These are phyloP conservation scores for Ormyrus thymus DNA, from an alignment of 2,888 invertebrate genomes.

Conservation along the genomic window DNA sequence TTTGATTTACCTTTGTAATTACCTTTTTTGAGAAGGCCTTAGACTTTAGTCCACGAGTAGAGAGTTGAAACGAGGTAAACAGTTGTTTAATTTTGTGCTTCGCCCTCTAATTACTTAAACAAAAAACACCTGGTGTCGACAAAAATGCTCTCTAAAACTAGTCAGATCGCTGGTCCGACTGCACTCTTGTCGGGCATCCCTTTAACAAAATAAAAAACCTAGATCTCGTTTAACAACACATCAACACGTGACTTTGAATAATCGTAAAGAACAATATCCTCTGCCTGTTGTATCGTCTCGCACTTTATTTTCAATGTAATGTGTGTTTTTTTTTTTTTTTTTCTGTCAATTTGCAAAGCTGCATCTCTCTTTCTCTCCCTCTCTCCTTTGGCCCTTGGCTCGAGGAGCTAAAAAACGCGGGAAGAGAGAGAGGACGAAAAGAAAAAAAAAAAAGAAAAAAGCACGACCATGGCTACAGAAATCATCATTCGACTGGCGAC, in stretches of 20 bases:
- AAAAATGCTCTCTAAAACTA: neutral
- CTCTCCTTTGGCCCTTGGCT: neutral
- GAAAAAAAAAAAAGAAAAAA: neutral
- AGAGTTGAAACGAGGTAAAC: conserved; percentile 33
- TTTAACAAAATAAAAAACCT: too few species aligned
- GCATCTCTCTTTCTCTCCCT: conserved; percentile 6
- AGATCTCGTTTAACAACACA: too few species aligned
- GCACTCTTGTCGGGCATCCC: too few species aligned
- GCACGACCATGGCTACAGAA: conserved; percentile 72
- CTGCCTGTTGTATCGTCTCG: conserved; percentile 51
- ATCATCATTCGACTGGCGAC: conserved; percentile 67
- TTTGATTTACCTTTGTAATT: conserved; percentile 4
- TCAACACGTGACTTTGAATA: too few species aligned
- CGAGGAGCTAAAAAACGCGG: conserved; percentile 14
- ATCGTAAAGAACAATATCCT: too few species aligned
- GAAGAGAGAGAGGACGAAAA: neutral
- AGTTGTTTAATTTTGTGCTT: conserved; percentile 52
- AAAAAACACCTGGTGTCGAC: neutral
- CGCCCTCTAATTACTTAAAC: conserved; percentile 30
- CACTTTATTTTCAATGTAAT: conserved; percentile 2
- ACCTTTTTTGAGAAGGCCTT: conserved; percentile 21
- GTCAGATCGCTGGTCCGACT: too few species aligned
- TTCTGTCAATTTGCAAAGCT: conserved; percentile 45
- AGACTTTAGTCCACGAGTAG: conserved; percentile 32
- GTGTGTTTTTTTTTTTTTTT: conserved; percentile 37